Conservation (phyloP, 1,140 invertebrate species). For the Dreissena polymorpha region DNA sequence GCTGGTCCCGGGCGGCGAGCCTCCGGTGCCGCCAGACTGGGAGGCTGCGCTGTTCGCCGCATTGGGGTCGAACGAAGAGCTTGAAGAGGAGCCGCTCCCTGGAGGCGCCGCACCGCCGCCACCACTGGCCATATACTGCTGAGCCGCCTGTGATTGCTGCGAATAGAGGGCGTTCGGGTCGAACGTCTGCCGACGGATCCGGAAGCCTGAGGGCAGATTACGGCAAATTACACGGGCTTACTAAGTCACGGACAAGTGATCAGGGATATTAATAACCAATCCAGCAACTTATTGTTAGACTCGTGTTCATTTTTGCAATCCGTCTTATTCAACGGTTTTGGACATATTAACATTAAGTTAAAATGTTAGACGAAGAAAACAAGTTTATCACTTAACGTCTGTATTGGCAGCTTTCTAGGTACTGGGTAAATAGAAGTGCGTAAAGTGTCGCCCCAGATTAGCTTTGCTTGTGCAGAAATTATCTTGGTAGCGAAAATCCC, state of each 20-base stretch:
- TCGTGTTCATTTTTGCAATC: not conserved
- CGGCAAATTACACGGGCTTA: not conserved
- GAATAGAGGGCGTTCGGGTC: constrained; percentile 35
- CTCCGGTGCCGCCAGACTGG: too few relatives aligned
- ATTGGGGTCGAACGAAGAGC: constrained; percentile 15
- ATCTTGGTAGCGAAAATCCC: too few relatives aligned
- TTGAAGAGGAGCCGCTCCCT: not conserved
- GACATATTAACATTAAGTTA: too few relatives aligned
- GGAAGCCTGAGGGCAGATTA: not conserved
- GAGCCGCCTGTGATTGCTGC: constrained; percentile 31
- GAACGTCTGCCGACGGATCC: constrained; percentile 13
- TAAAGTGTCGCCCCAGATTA: too few relatives aligned
- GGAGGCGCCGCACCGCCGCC: constrained; percentile 27
- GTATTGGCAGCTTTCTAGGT: too few relatives aligned
- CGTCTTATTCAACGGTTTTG: not conserved
- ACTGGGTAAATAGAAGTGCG: too few relatives aligned
- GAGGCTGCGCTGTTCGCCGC: not conserved
- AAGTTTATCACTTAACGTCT: too few relatives aligned
- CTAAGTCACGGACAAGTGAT: not conserved
- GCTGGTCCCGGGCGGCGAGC: not conserved
- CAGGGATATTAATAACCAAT: not conserved
- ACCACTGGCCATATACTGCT: constrained; percentile 32
- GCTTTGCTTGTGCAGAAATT: too few relatives aligned
- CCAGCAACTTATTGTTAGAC: not conserved
- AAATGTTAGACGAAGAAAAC: too few relatives aligned